These are phyloP conservation scores for Crematogaster levior DNA, from an alignment of 2,888 invertebrate genomes.

Conservation along the genomic window DNA sequence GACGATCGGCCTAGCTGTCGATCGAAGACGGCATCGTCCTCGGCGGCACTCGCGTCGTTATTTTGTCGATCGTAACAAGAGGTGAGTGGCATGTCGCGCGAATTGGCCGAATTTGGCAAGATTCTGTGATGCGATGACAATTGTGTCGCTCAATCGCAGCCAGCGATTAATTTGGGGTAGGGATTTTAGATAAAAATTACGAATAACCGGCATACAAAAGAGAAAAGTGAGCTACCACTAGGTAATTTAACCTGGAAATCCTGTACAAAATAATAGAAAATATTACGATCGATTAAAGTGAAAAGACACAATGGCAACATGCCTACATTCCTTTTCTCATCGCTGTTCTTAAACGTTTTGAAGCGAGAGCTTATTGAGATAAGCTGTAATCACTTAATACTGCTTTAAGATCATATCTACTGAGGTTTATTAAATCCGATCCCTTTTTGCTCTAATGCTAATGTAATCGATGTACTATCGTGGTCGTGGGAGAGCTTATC, in stretches of 20 bases:
- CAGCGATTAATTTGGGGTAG: neutral
- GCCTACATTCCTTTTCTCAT: neutral
- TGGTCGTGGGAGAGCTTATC: slow-evolving; percentile 10
- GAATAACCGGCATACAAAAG: neutral
- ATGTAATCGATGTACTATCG: slow-evolving; percentile 65
- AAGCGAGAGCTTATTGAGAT: slow-evolving; percentile 37
- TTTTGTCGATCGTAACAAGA: slow-evolving; percentile 78
- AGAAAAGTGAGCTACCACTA: neutral
- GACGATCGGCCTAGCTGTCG: slow-evolving; percentile 68
- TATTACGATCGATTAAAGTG: neutral
- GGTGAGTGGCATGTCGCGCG: slow-evolving; percentile 74
- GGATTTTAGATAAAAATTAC: neutral
- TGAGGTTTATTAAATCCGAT: slow-evolving; percentile 46
- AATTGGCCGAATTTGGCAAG: neutral
- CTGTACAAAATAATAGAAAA: neutral
- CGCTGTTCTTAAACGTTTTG: neutral
- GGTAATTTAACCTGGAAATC: neutral
- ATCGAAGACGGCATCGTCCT: slow-evolving; percentile 75
- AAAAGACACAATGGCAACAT: neutral
- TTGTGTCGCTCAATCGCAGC: neutral
- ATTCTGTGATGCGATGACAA: neutral
- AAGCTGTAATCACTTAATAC: slow-evolving; percentile 53
- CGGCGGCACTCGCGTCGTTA: slow-evolving; percentile 80
- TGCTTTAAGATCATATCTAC: slow-evolving; percentile 60
- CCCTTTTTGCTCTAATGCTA: slow-evolving; percentile 62